These are phyloP conservation scores for Chaenodraco wilsoni DNA, from an alignment of 2,797 vertebrate species.

Conservation along the genomic window DNA sequence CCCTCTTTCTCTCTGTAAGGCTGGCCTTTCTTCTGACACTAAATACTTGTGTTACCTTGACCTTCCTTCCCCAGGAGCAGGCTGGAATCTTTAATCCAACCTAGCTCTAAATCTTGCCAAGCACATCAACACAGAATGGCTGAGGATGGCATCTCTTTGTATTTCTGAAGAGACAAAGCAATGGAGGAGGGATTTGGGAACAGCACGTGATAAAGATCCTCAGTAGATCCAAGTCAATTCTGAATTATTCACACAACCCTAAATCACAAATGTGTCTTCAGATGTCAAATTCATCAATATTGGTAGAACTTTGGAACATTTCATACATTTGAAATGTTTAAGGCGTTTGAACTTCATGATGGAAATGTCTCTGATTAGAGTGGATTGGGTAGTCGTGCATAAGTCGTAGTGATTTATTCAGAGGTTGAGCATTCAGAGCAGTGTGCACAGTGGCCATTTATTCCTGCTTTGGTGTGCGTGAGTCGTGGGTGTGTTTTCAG, in stretches of 20 bases:
- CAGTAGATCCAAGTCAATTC: too few species aligned
- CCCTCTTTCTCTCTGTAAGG: constrained; percentile 19
- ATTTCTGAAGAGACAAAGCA: constrained; percentile 21
- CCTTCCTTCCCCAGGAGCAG: constrained; percentile 34
- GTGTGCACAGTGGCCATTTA: background rate
- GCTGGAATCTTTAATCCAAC: constrained; percentile 35
- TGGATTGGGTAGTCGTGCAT: constrained; percentile 17
- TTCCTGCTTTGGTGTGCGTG: background rate
- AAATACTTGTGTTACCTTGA: constrained; percentile 30
- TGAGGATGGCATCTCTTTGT: constrained; percentile 2
- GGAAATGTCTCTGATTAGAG: constrained; percentile 30
- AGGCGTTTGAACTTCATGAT: constrained; percentile 29
- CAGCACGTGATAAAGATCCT: too few species aligned
- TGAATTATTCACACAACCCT: too few species aligned
- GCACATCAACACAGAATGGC: constrained; percentile 10
- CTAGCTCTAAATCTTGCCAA: constrained; percentile 25
- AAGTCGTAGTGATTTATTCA: constrained; percentile 30
- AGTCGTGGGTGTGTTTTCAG: constrained; percentile 27
- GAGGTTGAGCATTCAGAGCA: constrained; percentile 2
- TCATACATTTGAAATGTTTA: background rate
- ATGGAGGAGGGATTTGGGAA: background rate
- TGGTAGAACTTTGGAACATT: constrained; percentile 10
- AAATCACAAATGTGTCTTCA: background rate
- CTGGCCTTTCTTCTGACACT: constrained; percentile 20
- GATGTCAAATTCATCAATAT: background rate